Evolutionary conservation across 2,113 vertebrate species (phyloP).

Genomic region (Psilopsiagon aymara): DNA sequence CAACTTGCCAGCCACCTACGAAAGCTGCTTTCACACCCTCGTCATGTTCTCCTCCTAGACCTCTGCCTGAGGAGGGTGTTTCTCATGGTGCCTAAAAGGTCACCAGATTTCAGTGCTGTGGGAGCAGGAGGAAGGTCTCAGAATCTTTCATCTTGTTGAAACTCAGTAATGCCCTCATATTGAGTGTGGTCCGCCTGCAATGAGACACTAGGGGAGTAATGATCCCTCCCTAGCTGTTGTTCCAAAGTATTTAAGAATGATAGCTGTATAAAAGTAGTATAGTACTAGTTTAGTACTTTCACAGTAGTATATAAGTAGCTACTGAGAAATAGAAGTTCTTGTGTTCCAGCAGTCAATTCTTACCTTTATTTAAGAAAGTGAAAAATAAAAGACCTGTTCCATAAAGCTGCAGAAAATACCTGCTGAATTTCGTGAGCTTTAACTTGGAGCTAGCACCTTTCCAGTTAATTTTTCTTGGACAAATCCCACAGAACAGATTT

Average conservation of each 20-base stretch:
- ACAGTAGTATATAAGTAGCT: background rate
- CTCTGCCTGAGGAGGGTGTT: background rate
- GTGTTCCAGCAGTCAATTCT: background rate
- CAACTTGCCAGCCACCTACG: background rate
- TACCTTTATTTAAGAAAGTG: background rate
- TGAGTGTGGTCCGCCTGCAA: background rate
- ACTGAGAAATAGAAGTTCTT: background rate
- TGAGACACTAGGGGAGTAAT: accelerated
- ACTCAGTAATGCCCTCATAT: accelerated
- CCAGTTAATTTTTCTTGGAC: background rate
- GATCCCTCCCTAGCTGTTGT: background rate
- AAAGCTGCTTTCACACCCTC: background rate
- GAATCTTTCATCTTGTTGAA: background rate
- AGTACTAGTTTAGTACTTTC: background rate
- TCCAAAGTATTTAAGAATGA: background rate
- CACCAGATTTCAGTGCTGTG: background rate
- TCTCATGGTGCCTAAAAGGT: background rate
- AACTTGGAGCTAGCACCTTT: background rate
- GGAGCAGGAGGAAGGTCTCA: background rate
- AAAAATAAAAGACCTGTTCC: background rate
- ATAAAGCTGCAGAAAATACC: background rate
- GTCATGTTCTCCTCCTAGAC: background rate
- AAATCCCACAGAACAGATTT: background rate
- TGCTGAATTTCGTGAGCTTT: background rate
- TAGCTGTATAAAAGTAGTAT: background rate